These are phyloP conservation scores for Eulemur mongoz DNA, from an alignment of 2,797 vertebrate genomes.

Conservation along the genomic window DNA sequence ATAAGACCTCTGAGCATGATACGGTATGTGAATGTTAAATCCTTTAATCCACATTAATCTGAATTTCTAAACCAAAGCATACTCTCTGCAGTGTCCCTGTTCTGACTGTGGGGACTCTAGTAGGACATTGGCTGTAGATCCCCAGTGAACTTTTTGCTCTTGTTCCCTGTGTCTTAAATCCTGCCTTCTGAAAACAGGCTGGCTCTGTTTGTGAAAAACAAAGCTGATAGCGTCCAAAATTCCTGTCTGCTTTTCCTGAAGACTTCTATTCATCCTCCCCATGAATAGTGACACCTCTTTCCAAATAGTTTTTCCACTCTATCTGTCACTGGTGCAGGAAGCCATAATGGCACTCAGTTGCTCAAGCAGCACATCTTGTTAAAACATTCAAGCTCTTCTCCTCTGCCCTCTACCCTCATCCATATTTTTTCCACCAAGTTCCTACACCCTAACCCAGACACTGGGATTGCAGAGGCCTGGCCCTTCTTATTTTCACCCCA, in stretches of 20 bases:
- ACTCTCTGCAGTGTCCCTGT: background rate
- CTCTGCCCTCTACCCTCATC: background rate
- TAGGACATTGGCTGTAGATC: background rate
- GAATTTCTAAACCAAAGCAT: background rate
- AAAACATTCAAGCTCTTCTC: background rate
- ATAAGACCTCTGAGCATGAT: background rate
- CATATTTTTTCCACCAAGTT: background rate
- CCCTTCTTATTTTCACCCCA: background rate
- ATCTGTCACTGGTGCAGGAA: background rate
- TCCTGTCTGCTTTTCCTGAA: background rate
- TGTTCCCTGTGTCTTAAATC: background rate
- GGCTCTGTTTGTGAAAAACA: background rate
- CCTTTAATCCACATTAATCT: background rate
- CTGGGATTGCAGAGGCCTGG: background rate
- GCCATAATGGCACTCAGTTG: background rate
- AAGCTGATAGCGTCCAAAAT: background rate
- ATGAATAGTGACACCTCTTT: background rate
- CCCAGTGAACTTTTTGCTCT: background rate
- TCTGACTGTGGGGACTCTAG: background rate
- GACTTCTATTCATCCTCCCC: background rate
- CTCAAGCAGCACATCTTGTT: background rate
- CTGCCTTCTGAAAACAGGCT: conserved; percentile 9
- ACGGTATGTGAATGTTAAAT: background rate
- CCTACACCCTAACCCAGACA: background rate
- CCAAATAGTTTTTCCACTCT: background rate